These are phyloP conservation scores for Rhabdomys pumilio DNA, from an alignment of 2,797 vertebrate species.

Conservation along the genomic window DNA sequence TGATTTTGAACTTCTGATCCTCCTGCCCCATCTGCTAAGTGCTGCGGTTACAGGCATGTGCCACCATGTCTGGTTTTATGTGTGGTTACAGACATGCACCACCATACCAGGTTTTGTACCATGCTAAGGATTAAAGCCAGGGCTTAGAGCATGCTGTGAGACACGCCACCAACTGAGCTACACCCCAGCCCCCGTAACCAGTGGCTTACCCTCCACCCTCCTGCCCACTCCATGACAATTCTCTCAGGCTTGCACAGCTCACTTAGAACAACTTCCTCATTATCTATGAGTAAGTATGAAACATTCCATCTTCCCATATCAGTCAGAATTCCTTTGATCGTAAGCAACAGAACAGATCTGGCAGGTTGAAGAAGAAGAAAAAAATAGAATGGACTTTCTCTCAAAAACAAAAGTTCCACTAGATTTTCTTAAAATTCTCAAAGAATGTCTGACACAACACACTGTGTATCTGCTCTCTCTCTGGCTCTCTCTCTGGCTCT, in stretches of 20 bases:
- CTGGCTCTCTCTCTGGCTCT: too few relatives aligned
- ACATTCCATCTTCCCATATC: background rate
- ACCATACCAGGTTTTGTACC: background rate
- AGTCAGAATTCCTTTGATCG: background rate
- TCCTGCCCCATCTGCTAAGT: background rate
- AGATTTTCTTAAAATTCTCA: slow-evolving; percentile 10
- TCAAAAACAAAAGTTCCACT: background rate
- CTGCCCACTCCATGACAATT: background rate
- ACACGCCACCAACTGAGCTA: background rate
- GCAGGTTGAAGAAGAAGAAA: slow-evolving; percentile 26
- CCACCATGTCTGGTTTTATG: background rate
- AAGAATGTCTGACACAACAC: background rate
- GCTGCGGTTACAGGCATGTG: background rate
- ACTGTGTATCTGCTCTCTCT: background rate
- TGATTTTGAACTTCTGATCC: background rate
- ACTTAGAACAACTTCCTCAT: slow-evolving; percentile 24
- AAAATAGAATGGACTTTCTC: background rate
- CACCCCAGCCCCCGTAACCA: background rate
- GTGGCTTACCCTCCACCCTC: background rate
- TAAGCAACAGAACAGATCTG: background rate
- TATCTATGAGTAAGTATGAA: background rate
- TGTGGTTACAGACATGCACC: background rate
- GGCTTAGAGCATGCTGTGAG: background rate
- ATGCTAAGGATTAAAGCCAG: background rate
- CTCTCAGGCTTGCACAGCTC: background rate